Evolutionary conservation across 2,113 vertebrate species (phyloP), one percentile per base, ranked within the genome.

Genomic region (Alectura lathami): DNA sequence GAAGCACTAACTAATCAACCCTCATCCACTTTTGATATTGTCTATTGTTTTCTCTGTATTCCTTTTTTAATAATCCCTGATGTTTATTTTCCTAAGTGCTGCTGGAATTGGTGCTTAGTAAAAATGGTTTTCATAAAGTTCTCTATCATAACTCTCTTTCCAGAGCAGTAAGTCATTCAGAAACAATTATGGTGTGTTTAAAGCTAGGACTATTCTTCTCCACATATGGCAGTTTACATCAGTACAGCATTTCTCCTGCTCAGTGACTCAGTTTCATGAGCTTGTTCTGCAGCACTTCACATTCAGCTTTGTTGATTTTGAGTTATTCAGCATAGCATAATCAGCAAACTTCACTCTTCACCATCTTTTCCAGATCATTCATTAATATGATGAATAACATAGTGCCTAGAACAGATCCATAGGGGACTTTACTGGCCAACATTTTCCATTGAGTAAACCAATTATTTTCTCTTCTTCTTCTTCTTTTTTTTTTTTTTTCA

Each of bases 41-140:
- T 50, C 5, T 68, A 30, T 30, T 50, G 1, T 51, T 74, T 83
- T 42, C 20, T 91, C 22, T 51, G 6, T 83, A 86, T 93, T 63
- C 7, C 8, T 78, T 78, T 68, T 79, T 62, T 82, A 27, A 4
- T 56, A 63, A 75, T 17, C 42, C 3, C 17, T 68, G 26, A 60
- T 82, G 34, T 82, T 96, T 87, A 36, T 16, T 87, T 89, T 89
- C 75, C 38, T 75, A 68, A 87, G 50, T 64, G 84, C 26, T 84
- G 15, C 32, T 75, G 51, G 16, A 32, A n/a, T 5, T 75, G 34
- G 42, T 87, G 56, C 47, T 73, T 40, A 24, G 47, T 86, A 57
- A 56, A 87, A 94, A n/a, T 63, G 40, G 26, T 89, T 91, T 94
- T 53, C 51, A 17, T 69, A 56, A 68, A 82, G 48, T 40, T 72